Base-by-base conservation (phyloP, 23 tunicate genomes). In the Pegea sp. region DNA sequence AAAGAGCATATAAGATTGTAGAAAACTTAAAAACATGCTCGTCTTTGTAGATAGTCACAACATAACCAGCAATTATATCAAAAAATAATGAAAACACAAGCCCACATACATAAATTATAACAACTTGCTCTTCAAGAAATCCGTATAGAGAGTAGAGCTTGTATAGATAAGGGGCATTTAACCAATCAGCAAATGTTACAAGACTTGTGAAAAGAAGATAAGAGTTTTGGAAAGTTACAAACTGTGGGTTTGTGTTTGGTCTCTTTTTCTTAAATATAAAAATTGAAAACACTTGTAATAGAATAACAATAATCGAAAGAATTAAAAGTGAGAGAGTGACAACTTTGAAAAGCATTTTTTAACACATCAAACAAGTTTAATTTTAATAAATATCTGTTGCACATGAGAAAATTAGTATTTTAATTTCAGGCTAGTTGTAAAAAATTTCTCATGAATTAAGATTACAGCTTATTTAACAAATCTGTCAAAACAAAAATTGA, bases 111-210 rank as follows among this genome's bases (percentile, higher is more conserved):
- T 76, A 89, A 0, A 89, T 77, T 5, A 89, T 77, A 0, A 76
- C 89, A 49, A 89, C 77, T 38, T 89, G 98, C 1, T 89, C 90
- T 57, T 89, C 90, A 1, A 76, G 27, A 49, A 76, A 89, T 6
- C 98, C 90, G 59, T 89, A 89, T 7, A 31, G 25, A 8, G 76
- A 29, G 51, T 69, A 89, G 23, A 89, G 55, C 31, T 89, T 77
- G 56, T 89, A 89, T 44, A 76, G 30, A 42, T 89, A 89, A 3
- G 98, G 98, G 7, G 98, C 98, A 51, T 89, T 77, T n/a, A 89
- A 54, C 98, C 98, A 89, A 61, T 89, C 98, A 5, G 89, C 80
- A 76, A 77, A 70, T 3, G 77, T 24, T 6, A 86, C 66, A 22
- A 53, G 69, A 38, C 33, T 65, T 26, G 64, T 67, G 27, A 75